Evolutionary conservation across 2,888 invertebrate genomes (phyloP).

Genomic region (Tipula lateralis): DNA sequence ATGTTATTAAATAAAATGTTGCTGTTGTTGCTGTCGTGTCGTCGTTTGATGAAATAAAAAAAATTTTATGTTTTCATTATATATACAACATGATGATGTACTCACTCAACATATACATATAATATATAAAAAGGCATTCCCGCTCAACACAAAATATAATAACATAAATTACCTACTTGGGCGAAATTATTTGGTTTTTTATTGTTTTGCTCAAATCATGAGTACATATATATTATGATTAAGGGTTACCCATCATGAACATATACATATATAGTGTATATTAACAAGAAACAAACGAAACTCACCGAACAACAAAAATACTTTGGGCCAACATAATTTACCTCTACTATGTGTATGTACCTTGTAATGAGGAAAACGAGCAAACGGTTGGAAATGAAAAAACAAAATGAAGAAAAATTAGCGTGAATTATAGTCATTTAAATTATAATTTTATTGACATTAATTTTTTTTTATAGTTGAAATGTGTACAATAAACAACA

Average conservation of each 20-base stretch:
- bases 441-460: constrained; percentile 29
- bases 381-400: background rate
- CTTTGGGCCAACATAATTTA: background rate
- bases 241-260: constrained; percentile 24
- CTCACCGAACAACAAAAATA: background rate
- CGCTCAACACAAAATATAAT: background rate
- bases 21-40: background rate
- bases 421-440: constrained; percentile 28
- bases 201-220: constrained; percentile 1
- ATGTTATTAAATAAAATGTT: background rate
- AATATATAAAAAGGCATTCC: background rate
- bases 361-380: background rate
- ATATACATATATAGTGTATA: too few relatives aligned
- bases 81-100: background rate
- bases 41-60: background rate
- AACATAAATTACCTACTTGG: constrained; percentile 1
- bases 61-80: background rate
- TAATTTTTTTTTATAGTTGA: background rate
- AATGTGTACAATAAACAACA: background rate
- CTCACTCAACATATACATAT: background rate
- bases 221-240: background rate
- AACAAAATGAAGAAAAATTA: background rate
- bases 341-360: too few relatives aligned
- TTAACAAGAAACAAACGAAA: background rate
- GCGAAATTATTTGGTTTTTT: background rate